Conservation (phyloP, 2,113 vertebrate genomes). For the Platichthys stellatus region DNA sequence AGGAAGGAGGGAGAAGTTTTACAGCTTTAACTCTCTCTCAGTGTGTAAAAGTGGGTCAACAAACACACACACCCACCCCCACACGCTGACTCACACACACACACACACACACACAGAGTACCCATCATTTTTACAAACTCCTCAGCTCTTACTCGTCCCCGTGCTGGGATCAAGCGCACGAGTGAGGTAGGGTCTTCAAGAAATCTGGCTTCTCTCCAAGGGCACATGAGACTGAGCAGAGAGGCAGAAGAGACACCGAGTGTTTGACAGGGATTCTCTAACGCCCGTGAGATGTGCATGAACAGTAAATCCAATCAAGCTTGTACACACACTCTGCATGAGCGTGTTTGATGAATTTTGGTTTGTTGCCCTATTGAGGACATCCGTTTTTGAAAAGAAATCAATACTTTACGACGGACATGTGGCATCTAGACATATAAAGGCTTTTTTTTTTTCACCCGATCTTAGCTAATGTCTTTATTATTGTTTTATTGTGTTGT, state of each 20-base stretch:
- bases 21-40: conserved; percentile 55
- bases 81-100: not conserved
- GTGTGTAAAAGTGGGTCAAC: conserved; percentile 72
- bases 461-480: not conserved
- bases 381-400: conserved; percentile 13
- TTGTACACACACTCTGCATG: conserved; percentile 43
- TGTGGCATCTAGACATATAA: not conserved
- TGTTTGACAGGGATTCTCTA: conserved; percentile 46
- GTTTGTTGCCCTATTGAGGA: not conserved
- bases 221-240: conserved; percentile 22
- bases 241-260: conserved; percentile 19
- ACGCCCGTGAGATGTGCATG: conserved; percentile 26
- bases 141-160: conserved; percentile 37
- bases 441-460: not conserved
- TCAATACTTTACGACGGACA: not conserved
- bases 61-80: conserved; percentile 24
- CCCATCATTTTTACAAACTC: conserved; percentile 38
- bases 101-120: conserved; percentile 7
- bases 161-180: conserved; percentile 47
- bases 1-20: conserved; percentile 52
- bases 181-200: conserved; percentile 23
- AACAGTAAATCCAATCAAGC: conserved; percentile 50
- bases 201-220: conserved; percentile 38
- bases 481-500: no score
- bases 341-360: conserved; percentile 25